A percentile compares a stretch with the other conserved stretches of the same genome.
phyloP scores from a whole-genome alignment of 2,113 vertebrate genomes.

The Strix uralensis region DNA sequence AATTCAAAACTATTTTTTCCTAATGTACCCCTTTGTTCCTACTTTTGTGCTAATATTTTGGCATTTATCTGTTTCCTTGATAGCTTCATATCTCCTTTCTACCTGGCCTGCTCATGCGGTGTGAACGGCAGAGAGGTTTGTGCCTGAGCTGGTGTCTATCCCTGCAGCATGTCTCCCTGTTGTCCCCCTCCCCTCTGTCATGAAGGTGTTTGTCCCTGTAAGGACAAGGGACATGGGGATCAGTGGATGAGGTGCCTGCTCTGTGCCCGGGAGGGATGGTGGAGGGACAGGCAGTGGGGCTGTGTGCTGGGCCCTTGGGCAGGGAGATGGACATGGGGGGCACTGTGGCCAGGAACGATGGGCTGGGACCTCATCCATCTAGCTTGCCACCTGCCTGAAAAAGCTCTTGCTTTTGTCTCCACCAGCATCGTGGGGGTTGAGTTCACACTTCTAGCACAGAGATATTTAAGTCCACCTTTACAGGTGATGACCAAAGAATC shows the following conservation, averaged over 20 bases:
- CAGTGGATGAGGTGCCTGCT: background rate
- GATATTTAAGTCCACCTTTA: background rate
- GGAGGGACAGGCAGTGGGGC: background rate
- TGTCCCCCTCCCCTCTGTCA: background rate
- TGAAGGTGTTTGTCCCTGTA: background rate
- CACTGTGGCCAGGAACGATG: too few relatives aligned
- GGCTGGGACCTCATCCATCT: too few relatives aligned
- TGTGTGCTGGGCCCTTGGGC: background rate
- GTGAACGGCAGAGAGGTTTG: background rate
- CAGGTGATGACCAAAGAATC: background rate
- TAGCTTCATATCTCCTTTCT: background rate
- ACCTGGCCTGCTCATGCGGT: accelerated
- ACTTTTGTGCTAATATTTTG: background rate
- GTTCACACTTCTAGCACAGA: background rate
- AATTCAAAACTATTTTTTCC: conserved; percentile 6
- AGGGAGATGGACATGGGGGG: background rate
- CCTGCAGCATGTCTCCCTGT: background rate
- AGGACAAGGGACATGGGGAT: background rate
- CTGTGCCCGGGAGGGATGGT: accelerated
- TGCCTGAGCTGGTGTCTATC: background rate
- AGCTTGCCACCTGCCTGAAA: background rate
- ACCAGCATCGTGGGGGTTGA: accelerated
- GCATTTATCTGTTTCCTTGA: background rate
- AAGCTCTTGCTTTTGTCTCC: background rate
- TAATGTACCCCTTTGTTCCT: background rate